These are phyloP conservation scores for Ypsolopha sequella DNA, from an alignment of 2,888 invertebrate species.

Conservation along the genomic window DNA sequence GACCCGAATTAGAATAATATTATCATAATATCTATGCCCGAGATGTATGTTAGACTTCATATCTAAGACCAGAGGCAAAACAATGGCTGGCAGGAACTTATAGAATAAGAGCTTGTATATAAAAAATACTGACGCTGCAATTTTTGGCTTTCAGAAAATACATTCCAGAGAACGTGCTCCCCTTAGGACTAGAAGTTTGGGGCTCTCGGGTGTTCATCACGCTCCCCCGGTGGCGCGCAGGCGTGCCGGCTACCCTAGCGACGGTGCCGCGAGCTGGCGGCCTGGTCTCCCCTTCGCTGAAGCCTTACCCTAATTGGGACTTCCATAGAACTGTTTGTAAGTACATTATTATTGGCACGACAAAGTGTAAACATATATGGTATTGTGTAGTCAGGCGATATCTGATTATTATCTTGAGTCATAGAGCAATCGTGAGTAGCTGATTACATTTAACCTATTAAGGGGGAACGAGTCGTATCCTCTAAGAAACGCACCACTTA, in stretches of 20 bases:
- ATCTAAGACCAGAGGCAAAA: no score
- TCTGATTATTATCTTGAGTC: neutral
- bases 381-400: neutral
- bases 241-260: constrained; percentile 81
- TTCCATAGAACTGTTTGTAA: constrained; percentile 69
- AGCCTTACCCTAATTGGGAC: constrained; percentile 83
- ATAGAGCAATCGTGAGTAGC: no score
- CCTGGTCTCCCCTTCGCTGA: constrained; percentile 69
- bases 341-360: neutral
- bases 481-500: no score
- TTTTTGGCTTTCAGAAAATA: constrained; percentile 53
- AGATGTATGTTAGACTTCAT: no score
- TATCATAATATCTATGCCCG: no score
- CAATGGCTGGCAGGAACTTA: no score
- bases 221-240: constrained; percentile 81
- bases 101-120: no score
- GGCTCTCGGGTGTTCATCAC: constrained; percentile 79
- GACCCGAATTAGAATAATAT: no score
- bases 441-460: no score
- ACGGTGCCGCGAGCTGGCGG: constrained; percentile 73
- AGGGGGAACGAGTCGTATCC: no score
- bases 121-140: no score
- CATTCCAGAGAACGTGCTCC: constrained; percentile 79
- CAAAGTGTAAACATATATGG: neutral
- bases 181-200: constrained; percentile 80